Percentiles rank a stretch among this genome's conserved stretches.
phyloP scores from a whole-genome alignment of 2,113 vertebrate genomes.

The Lampris megalopsis region DNA sequence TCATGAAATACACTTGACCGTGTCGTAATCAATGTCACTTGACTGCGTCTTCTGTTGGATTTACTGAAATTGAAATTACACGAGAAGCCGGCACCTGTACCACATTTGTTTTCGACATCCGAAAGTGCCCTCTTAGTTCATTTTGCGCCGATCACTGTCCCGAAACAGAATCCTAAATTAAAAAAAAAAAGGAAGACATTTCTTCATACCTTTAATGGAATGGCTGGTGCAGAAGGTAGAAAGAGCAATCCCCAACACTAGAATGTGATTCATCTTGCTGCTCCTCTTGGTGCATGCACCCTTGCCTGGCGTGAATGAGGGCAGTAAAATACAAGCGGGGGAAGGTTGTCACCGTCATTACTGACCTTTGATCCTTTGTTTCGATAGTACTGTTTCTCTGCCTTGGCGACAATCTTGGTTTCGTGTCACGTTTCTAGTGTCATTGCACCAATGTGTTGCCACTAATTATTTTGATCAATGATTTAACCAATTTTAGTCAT shows the following conservation, averaged over 20 bases:
- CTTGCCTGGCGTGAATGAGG: constrained; percentile 39
- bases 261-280: constrained; percentile 75
- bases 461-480: no score
- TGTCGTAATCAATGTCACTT: no score
- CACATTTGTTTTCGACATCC: no score
- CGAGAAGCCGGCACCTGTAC: no score
- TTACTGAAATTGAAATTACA: no score
- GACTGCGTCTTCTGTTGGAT: no score
- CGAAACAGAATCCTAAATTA: no score
- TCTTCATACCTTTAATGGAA: constrained; percentile 60
- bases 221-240: constrained; percentile 46
- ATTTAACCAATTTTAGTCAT: no score
- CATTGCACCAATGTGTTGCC: no score
- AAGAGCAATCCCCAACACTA: constrained; percentile 61
- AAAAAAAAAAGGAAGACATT: not conserved
- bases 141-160: no score
- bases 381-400: not conserved
- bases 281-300: constrained; percentile 35
- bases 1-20: no score
- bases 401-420: constrained; percentile 11
- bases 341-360: constrained; percentile 23
- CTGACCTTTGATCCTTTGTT: constrained; percentile 71
- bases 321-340: constrained; percentile 62
- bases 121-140: no score
- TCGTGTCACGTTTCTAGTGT: not conserved